Base-by-base conservation (phyloP, 2,888 invertebrate genomes). In the Neoascia interrupta region DNA sequence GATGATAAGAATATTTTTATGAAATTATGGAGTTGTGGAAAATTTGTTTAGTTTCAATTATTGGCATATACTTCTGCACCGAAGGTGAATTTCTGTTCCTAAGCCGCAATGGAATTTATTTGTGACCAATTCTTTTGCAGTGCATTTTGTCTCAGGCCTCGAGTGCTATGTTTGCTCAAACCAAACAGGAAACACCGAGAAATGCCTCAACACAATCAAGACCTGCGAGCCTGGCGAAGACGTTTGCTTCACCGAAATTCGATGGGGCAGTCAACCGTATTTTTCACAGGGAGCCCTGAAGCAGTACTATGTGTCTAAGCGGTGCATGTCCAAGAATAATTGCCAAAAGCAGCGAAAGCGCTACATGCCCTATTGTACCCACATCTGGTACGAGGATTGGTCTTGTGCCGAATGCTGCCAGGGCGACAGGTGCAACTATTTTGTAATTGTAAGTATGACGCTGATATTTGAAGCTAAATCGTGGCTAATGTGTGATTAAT, bases 321-420 rank as follows among this genome's bases (percentile, higher is more conserved):
- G 93, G 49, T 98, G 98, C 90, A 93, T 96, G 8, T 94, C 94
- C 0, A 94, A 93, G 86, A 92, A 92, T 0, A 92, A 93, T 81
- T 98, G 98, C 87, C 93, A 94, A 18, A 90, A 90, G 72, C 92
- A 92, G 54, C 91, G 95, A 72, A 91, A 91, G 63, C 90, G 91
- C 34, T 92, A 92, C 84, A 95, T 94, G 94, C 92, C 91, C 5
- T 91, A 93, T 70, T 97, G 97, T 85, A 95, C 96, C 1, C 93
- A 96, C 84, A 95, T 97, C 83, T 96, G 96, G 97, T 98, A 97
- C 85, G 94, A 96, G 85, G 98, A 98, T 89, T 98, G 98, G 98
- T 93, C 94, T 81, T 98, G 98, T 89, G 94, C 96, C 0, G 97
- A 98, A 87, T 98, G 98, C 88, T 98, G 98, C 86, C 94, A 94